phyloP scores from a whole-genome alignment of 2,888 invertebrate genomes.

The Lumbricus terrestris region DNA sequence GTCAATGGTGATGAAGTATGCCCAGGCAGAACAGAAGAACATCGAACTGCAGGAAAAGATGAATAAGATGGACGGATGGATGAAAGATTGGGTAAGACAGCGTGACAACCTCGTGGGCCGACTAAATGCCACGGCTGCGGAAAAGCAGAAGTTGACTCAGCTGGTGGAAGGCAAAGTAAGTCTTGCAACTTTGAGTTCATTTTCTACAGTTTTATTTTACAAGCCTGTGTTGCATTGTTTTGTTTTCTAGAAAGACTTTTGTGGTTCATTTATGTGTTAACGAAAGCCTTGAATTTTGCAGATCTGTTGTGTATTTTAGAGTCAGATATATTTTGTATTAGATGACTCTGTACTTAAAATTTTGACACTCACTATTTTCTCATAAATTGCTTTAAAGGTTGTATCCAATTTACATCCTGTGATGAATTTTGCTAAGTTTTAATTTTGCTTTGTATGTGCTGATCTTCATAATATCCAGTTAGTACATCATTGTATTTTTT shows the following conservation, averaged over 20 bases:
- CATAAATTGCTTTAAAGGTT: background rate
- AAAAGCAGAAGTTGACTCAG: background rate
- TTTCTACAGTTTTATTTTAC: background rate
- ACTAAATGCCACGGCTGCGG: slow-evolving; percentile 5
- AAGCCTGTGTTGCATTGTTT: background rate
- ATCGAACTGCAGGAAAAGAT: slow-evolving; percentile 46
- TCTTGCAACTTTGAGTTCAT: background rate
- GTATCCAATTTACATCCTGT: background rate
- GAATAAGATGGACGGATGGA: slow-evolving; percentile 14
- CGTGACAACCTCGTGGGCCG: background rate
- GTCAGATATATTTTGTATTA: too few species aligned
- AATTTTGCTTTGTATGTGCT: background rate
- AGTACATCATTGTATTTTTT: too few species aligned
- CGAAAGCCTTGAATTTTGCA: too few species aligned
- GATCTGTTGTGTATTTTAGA: background rate
- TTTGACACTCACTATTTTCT: background rate
- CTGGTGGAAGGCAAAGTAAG: background rate
- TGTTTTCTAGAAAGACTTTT: background rate
- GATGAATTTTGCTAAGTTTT: too few species aligned
- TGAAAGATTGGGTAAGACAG: slow-evolving; percentile 13
- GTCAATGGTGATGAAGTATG: slow-evolving; percentile 56
- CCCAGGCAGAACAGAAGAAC: slow-evolving; percentile 55
- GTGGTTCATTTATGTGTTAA: background rate
- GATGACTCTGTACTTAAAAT: background rate
- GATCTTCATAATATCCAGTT: too few species aligned